Evolutionary conservation across 2,113 vertebrate species (phyloP).

Genomic region (Piprites chloris): DNA sequence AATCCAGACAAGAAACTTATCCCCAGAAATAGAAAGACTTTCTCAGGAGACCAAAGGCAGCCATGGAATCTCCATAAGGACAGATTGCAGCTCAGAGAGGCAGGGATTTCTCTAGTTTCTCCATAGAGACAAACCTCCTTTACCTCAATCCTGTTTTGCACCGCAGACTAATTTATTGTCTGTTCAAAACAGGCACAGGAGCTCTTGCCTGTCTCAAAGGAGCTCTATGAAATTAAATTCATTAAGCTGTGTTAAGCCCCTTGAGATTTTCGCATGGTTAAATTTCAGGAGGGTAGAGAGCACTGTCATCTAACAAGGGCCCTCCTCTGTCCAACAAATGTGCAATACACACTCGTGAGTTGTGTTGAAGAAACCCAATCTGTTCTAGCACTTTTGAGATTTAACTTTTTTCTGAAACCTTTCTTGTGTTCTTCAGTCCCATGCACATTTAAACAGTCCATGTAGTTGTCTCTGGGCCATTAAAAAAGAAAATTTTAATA

Average conservation of each 20-base stretch:
- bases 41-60: neutral
- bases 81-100: neutral
- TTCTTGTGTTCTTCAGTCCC: neutral
- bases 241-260: neutral
- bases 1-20: neutral
- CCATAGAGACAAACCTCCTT: neutral
- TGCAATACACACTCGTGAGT: neutral
- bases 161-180: neutral
- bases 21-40: neutral
- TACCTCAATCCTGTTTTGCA: neutral
- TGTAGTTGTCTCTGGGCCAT: neutral
- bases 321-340: neutral
- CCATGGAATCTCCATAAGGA: neutral
- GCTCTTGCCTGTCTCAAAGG: conserved; percentile 12
- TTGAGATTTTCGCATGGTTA: neutral
- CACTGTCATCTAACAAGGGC: neutral
- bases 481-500: neutral
- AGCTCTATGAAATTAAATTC: conserved; percentile 14
- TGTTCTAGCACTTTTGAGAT: neutral
- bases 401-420: neutral
- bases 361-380: neutral
- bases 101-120: neutral
- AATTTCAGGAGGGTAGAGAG: conserved; percentile 8
- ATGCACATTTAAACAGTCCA: neutral
- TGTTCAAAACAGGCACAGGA: neutral